Evolutionary conservation across 2,797 vertebrate species (phyloP).

Genomic region (Rhinogobio ventralis): DNA sequence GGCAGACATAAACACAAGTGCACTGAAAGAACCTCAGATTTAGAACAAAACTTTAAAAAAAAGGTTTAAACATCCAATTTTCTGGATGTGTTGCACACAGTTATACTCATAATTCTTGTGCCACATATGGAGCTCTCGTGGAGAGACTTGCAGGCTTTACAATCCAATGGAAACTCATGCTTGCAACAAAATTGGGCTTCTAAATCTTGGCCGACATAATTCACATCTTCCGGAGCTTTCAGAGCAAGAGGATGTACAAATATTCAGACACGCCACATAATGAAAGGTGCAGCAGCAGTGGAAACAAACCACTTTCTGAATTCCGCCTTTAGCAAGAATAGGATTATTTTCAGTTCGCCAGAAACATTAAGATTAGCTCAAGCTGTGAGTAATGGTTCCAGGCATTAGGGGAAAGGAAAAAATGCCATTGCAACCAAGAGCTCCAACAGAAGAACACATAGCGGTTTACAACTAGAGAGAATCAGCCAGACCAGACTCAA

Average conservation of each 20-base stretch:
- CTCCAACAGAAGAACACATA: slow-evolving; percentile 35
- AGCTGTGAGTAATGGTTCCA: slow-evolving; percentile 56
- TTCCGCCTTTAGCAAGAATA: slow-evolving; percentile 54
- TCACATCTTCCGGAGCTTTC: slow-evolving; percentile 36
- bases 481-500: not conserved
- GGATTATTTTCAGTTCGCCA: slow-evolving; percentile 57
- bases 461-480: slow-evolving; percentile 22
- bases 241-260: slow-evolving; percentile 24
- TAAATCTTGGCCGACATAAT: slow-evolving; percentile 28
- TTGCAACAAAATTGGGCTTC: slow-evolving; percentile 35
- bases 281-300: slow-evolving; percentile 34
- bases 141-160: slow-evolving; percentile 32
- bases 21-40: slow-evolving; percentile 11
- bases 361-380: slow-evolving; percentile 57
- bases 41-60: not conserved
- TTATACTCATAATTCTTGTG: not conserved
- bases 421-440: slow-evolving; percentile 43
- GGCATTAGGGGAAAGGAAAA: slow-evolving; percentile 47
- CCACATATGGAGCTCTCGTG: not conserved
- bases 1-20: slow-evolving; percentile 28
- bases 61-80: slow-evolving; percentile 32
- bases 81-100: slow-evolving; percentile 10
- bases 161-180: slow-evolving; percentile 25
- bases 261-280: slow-evolving; percentile 26
- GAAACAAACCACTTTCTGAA: slow-evolving; percentile 52